phyloP scores from a whole-genome alignment of 2,888 invertebrate species.

The Tillus elongatus region DNA sequence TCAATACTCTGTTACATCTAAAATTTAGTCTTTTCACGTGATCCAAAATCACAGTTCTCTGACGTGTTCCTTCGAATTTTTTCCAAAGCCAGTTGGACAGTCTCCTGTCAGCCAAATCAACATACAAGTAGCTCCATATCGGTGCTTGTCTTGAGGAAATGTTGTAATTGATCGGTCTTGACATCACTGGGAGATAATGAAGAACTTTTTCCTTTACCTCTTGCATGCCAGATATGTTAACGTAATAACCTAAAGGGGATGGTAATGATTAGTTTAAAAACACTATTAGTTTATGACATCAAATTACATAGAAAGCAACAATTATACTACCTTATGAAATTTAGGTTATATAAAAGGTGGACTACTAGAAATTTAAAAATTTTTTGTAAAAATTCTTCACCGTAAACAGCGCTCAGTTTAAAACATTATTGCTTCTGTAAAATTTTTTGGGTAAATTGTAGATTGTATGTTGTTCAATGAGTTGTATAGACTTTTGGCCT shows the following conservation, averaged over 20 bases:
- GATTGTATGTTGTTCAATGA: no score
- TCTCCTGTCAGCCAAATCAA: slow-evolving; percentile 84
- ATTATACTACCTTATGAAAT: no score
- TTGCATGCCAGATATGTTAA: slow-evolving; percentile 87
- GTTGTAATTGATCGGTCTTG: slow-evolving; percentile 78
- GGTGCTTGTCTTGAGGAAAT: slow-evolving; percentile 66
- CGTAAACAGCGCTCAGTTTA: no score
- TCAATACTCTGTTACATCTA: slow-evolving; percentile 23
- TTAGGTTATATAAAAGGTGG: no score
- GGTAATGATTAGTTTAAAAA: not conserved
- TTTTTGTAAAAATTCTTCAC: no score
- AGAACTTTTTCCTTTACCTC: slow-evolving; percentile 92
- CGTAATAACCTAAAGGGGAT: slow-evolving; percentile 69
- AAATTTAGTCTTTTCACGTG: slow-evolving; percentile 46
- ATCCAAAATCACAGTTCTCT: slow-evolving; percentile 63
- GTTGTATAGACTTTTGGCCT: no score
- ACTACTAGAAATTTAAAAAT: no score
- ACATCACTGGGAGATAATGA: slow-evolving; percentile 93
- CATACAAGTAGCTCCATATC: slow-evolving; percentile 94
- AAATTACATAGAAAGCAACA: not conserved
- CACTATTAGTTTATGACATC: not conserved
- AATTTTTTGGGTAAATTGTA: no score
- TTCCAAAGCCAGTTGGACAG: slow-evolving; percentile 88
- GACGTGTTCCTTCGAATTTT: slow-evolving; percentile 68
- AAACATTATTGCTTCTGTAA: no score